phyloP scores from a whole-genome alignment of 1,140 invertebrate species.

The Yoshiicerus persimilis region DNA sequence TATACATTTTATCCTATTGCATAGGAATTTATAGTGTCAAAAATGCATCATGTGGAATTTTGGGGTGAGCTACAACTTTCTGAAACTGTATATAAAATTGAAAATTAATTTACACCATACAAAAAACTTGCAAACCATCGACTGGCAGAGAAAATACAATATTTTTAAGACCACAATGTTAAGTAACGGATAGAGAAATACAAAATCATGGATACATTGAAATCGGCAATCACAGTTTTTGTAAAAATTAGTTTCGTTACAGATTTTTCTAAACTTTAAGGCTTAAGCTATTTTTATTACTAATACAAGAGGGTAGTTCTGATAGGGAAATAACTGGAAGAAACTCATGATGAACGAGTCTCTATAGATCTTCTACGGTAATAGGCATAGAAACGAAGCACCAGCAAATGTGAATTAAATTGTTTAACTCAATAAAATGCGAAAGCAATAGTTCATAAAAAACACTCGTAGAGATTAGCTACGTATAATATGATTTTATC shows the following conservation, averaged over 20 bases:
- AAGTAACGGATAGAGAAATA: not conserved
- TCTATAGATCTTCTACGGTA: not conserved
- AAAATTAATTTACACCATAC: no score
- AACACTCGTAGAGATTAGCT: no score
- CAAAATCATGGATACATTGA: not conserved
- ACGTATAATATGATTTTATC: no score
- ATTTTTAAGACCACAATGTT: not conserved
- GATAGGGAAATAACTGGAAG: not conserved
- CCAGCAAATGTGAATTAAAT: not conserved
- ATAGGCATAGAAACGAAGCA: no score
- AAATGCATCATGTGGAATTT: no score
- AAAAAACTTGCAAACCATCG: not conserved
- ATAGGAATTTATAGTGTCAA: not conserved
- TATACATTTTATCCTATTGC: not conserved
- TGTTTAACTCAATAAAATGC: no score
- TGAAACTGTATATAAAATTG: no score
- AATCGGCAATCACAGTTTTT: not conserved
- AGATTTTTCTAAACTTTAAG: not conserved
- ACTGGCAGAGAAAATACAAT: no score
- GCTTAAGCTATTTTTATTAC: not conserved
- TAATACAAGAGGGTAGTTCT: not conserved
- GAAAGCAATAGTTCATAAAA: no score
- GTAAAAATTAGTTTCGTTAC: not conserved
- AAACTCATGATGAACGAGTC: not conserved
- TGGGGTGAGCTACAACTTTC: no score